Evolutionary conservation across 2,113 vertebrate genomes (phyloP).

Genomic region (Hyaena hyaena): DNA sequence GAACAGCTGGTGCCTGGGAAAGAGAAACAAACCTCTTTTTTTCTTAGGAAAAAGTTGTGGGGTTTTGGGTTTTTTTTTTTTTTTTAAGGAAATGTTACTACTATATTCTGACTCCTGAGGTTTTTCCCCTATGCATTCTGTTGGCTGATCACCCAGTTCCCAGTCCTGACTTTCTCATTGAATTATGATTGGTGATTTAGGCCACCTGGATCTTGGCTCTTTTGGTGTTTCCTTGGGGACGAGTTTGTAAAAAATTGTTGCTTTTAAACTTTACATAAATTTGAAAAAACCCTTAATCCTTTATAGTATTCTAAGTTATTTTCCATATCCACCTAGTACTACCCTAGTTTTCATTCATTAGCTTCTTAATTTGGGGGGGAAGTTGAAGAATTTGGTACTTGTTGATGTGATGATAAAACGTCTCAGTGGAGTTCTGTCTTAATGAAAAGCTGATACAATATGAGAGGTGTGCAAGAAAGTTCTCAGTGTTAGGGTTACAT

Average conservation of each 20-base stretch:
- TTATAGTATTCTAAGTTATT: neutral
- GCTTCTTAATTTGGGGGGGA: neutral
- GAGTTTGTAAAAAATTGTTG: slow-evolving; percentile 8
- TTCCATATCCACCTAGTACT: neutral
- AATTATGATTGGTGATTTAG: neutral
- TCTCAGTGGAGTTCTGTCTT: neutral
- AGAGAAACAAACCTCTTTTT: neutral
- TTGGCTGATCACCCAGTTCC: neutral
- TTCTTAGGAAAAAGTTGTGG: neutral
- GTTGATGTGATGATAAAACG: neutral
- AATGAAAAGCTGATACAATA: neutral
- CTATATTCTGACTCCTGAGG: neutral
- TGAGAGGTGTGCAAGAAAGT: neutral
- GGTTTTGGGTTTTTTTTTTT: neutral
- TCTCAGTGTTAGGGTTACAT: neutral
- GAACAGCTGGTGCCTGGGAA: neutral
- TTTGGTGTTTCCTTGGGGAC: neutral
- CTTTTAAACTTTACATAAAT: neutral
- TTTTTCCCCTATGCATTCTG: neutral
- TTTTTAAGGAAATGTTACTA: neutral
- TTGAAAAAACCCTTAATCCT: neutral
- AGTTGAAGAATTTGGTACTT: neutral
- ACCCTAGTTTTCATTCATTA: neutral
- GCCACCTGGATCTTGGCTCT: neutral
- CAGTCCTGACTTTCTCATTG: neutral